These are phyloP conservation scores for Toxotes lorentzi DNA, from an alignment of 2,797 vertebrate species.

Conservation along the genomic window DNA sequence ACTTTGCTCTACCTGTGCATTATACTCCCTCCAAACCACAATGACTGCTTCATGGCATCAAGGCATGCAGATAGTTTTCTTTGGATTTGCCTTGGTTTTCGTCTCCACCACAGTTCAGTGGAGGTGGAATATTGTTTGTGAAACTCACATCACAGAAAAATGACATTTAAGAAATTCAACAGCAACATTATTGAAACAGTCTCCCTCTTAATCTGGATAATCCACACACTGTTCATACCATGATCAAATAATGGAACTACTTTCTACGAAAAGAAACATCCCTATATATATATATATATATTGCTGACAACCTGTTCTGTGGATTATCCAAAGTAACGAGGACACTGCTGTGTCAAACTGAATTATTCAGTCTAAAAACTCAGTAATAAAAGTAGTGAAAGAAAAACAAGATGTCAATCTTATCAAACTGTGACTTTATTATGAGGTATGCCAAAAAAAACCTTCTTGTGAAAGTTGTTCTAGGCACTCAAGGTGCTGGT, in stretches of 20 bases:
- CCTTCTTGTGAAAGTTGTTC: neutral
- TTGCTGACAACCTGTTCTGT: neutral
- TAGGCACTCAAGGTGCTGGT: neutral
- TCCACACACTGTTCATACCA: neutral
- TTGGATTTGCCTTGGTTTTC: no score
- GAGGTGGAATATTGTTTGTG: no score
- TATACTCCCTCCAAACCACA: no score
- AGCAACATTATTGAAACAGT: neutral
- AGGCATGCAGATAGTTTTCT: no score
- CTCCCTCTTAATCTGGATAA: constrained; percentile 3
- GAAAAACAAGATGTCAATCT: neutral
- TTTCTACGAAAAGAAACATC: neutral
- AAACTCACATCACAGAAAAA: no score
- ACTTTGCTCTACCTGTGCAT: neutral
- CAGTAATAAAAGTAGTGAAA: neutral
- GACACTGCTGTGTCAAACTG: neutral
- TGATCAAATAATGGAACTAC: neutral
- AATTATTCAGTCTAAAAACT: neutral
- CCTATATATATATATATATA: no score
- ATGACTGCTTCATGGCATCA: no score
- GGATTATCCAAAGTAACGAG: neutral
- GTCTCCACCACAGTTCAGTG: no score
- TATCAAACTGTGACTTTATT: constrained; percentile 46
- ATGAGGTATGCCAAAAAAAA: constrained; percentile 37
- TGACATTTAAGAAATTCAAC: neutral